Evolutionary conservation across 2,113 vertebrate species (phyloP).

Genomic region (Megalops atlanticus): DNA sequence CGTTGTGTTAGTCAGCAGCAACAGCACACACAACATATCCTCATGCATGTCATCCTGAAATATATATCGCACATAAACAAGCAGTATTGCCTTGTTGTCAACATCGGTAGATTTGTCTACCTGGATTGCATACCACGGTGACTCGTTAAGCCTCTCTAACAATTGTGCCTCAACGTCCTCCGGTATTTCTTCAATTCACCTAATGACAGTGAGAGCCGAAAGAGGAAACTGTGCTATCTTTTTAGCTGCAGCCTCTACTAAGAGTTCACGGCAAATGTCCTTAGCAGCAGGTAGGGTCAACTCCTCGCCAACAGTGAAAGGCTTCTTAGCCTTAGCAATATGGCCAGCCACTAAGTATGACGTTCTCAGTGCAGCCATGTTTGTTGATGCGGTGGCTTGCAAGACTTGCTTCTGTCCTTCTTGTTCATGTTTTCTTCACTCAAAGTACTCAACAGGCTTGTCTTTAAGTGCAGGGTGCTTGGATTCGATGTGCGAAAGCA

Average conservation of each 20-base stretch:
- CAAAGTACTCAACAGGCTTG: too few relatives aligned
- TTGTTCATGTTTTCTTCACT: too few relatives aligned
- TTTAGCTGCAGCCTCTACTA: conserved; percentile 31
- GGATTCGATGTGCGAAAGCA: too few relatives aligned
- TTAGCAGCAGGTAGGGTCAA: conserved; percentile 36
- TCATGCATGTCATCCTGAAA: conserved; percentile 42
- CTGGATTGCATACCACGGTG: conserved; percentile 39
- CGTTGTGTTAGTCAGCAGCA: too few relatives aligned
- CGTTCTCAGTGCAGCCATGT: too few relatives aligned
- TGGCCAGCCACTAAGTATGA: background rate
- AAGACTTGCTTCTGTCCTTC: too few relatives aligned
- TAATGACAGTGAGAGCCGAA: conserved; percentile 37
- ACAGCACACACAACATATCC: too few relatives aligned
- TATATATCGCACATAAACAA: conserved; percentile 42
- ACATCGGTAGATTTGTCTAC: conserved; percentile 42
- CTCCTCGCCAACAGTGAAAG: conserved; percentile 41
- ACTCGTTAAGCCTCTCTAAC: conserved; percentile 43
- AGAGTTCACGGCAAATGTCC: conserved; percentile 29
- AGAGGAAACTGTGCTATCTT: conserved; percentile 37
- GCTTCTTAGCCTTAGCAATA: conserved; percentile 42
- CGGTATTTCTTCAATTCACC: conserved; percentile 39
- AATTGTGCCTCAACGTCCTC: conserved; percentile 42
- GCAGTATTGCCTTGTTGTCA: conserved; percentile 41
- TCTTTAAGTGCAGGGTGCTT: too few relatives aligned
- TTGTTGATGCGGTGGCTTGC: too few relatives aligned